Evolutionary conservation across 2,113 vertebrate species (phyloP).

Genomic region (Struthio camelus): DNA sequence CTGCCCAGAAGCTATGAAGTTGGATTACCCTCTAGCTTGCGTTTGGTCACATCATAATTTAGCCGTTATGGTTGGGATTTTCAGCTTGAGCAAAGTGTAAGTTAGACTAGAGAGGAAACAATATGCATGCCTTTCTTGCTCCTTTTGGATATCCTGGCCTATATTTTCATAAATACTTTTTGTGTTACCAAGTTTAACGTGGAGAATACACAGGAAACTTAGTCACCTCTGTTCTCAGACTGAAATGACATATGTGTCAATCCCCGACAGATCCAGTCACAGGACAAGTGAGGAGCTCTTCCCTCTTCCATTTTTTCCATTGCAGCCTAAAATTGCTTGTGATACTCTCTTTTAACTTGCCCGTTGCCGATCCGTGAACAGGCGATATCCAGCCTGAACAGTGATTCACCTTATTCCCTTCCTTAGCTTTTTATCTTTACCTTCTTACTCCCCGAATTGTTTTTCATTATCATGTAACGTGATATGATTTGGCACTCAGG

Average conservation of each 20-base stretch:
- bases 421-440: not conserved
- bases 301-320: not conserved
- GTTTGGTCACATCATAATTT: not conserved
- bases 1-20: not conserved
- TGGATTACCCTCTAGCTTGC: not conserved
- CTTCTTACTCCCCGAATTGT: not conserved
- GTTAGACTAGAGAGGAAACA: too few species aligned
- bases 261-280: not conserved
- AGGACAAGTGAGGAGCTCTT: not conserved
- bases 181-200: not conserved
- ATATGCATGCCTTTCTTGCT: not conserved
- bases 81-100: not conserved
- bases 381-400: not conserved
- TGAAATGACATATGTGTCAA: rapidly evolving
- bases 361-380: not conserved
- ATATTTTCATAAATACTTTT: not conserved
- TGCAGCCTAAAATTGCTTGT: not conserved
- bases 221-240: not conserved
- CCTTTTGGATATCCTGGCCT: not conserved
- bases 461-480: not conserved
- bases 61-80: not conserved
- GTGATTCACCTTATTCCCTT: not conserved
- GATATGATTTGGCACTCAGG: not conserved
- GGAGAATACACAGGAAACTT: not conserved
- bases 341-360: not conserved